Evolutionary conservation across 1,140 invertebrate species (phyloP), one percentile per base, ranked within the genome.

Genomic region (Drosophila ambigua): DNA sequence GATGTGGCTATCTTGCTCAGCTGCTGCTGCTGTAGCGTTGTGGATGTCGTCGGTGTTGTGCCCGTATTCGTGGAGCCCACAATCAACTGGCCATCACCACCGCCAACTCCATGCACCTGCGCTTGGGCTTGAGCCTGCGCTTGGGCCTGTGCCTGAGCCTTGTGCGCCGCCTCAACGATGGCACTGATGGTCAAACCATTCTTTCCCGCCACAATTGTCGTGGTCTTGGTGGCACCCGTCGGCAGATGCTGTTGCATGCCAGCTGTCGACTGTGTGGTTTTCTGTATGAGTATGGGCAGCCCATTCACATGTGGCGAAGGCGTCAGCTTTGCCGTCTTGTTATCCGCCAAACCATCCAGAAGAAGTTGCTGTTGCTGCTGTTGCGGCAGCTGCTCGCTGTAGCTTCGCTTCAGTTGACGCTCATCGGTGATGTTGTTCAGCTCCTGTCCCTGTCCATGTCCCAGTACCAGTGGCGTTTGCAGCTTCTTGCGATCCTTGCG

Each of bases 401-500:
- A 89, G 15, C 50, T 79, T 15, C 73, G 77, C 28, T 90, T 90
- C 31, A 80, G 43, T 24, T 79, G 79, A 1, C 65, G 66, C 4
- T 75, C 72, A 23, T 75, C 72, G 5, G 7, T 5, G 2, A 52
- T 39, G 20, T 5, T n/a, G 11, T 39, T 39, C 35, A 39, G 15
- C 24, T 62, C 62, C 28, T 76, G 87, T 5, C 50, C 63, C 7
- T 72, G 79, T 2, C 16, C 52, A 5, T n/a, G 53, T 71, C 67
- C 7, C 77, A 61, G 16, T 5, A 39, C 35, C 35, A 39, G 49
- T 15, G 16, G 24, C 28, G 39, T 66, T 15, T 72, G 52, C 16
- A 75, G 76, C 69, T 95, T 95, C 78, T 95, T 96, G 76, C 94
- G 94, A 54, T 96, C 95, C 74, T 96, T 96, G 61, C 95, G 95